Percentiles rank a stretch among this genome's conserved stretches.
Conservation (phyloP, 2,888 invertebrate species). For the Brachylomia viminalis region DNA sequence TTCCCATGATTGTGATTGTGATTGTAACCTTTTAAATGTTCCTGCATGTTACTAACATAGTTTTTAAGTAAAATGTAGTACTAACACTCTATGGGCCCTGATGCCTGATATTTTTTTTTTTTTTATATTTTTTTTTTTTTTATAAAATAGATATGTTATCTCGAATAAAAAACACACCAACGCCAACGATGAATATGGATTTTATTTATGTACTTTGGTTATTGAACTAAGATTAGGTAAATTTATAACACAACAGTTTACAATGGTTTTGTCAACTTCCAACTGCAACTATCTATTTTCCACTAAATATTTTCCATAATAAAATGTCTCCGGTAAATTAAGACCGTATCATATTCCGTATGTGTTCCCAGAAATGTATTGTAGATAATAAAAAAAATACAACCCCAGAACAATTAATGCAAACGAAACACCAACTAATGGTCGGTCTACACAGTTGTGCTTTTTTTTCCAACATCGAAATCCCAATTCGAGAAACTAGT, state of each 20-base stretch:
- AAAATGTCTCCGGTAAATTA: not conserved
- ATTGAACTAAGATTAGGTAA: not conserved
- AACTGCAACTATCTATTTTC: not conserved
- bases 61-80: no score
- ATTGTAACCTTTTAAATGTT: no score
- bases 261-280: not conserved
- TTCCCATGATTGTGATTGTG: no score
- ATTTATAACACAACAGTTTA: not conserved
- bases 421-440: slow-evolving; percentile 39
- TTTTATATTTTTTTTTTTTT: no score
- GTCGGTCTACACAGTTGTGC: slow-evolving; percentile 30
- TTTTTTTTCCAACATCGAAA: slow-evolving; percentile 72
- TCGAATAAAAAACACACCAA: not conserved
- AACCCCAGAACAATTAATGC: not conserved
- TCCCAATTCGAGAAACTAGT: slow-evolving; percentile 79
- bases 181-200: not conserved
- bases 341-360: not conserved
- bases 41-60: no score
- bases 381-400: not conserved
- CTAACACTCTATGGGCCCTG: no score
- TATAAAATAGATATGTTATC: no score
- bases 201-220: not conserved
- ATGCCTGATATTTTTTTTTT: no score
- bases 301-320: not conserved
- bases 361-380: not conserved